phyloP scores from a whole-genome alignment of 2,888 invertebrate genomes.

The Lithosia quadra region DNA sequence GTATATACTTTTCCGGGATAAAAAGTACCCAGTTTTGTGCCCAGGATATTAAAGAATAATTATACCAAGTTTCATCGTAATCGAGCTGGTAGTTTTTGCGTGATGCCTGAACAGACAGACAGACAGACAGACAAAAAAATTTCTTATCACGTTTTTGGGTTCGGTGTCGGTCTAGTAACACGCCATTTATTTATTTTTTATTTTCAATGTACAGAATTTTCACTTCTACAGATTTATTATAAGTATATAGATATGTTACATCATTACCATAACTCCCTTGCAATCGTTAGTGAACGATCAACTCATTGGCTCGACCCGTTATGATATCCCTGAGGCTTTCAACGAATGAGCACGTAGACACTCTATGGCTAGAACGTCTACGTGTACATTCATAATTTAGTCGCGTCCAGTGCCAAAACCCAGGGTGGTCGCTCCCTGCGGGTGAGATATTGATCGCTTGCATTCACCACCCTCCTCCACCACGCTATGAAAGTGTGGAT shows the following conservation, averaged over 20 bases:
- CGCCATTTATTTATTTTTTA: too few relatives aligned
- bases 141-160: too few relatives aligned
- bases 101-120: too few relatives aligned
- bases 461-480: conserved; percentile 36
- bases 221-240: too few relatives aligned
- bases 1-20: too few relatives aligned
- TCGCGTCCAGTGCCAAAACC: conserved; percentile 45
- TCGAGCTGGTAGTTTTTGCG: too few relatives aligned
- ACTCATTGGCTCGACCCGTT: conserved; percentile 12
- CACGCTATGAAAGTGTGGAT: conserved; percentile 26
- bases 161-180: too few relatives aligned
- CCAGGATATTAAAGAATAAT: too few relatives aligned
- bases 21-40: too few relatives aligned
- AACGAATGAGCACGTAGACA: conserved; percentile 27
- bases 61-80: too few relatives aligned
- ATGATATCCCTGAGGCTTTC: conserved; percentile 22
- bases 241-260: neutral
- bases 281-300: conserved; percentile 11
- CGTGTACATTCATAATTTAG: conserved; percentile 38
- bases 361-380: conserved; percentile 19
- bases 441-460: conserved; percentile 51
- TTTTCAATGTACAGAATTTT: too few relatives aligned
- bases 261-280: neutral
- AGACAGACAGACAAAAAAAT: too few relatives aligned
- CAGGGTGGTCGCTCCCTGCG: conserved; percentile 39